These are phyloP conservation scores for Sandelia bainsii DNA, from an alignment of 2,797 vertebrate genomes.

Conservation along the genomic window DNA sequence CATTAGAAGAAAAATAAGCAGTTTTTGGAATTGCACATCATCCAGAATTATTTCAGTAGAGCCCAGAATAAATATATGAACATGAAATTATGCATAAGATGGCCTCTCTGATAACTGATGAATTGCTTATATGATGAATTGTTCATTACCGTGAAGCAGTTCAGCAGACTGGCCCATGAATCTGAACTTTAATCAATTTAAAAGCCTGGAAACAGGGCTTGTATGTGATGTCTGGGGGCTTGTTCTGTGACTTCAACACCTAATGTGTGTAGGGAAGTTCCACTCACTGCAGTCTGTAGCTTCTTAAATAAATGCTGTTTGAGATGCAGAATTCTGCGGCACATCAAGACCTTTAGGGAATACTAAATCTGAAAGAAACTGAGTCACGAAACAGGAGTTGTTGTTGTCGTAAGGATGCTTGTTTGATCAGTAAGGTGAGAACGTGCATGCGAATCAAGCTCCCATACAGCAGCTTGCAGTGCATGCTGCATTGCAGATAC, in stretches of 20 bases:
- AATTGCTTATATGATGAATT: constrained; percentile 13
- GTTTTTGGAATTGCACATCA: too few species aligned
- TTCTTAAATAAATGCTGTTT: constrained; percentile 42
- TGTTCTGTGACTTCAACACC: constrained; percentile 39
- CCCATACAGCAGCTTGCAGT: constrained; percentile 61
- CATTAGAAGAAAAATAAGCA: too few species aligned
- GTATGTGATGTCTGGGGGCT: constrained; percentile 27
- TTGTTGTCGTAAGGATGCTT: constrained; percentile 46
- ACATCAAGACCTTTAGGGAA: constrained; percentile 40
- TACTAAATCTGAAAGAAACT: constrained; percentile 59
- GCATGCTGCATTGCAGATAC: constrained; percentile 88
- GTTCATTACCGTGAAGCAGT: background rate
- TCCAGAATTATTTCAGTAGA: too few species aligned
- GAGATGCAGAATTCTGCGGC: constrained; percentile 70
- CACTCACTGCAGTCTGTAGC: constrained; percentile 44
- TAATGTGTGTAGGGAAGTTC: constrained; percentile 9
- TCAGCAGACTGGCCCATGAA: constrained; percentile 27
- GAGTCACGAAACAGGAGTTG: constrained; percentile 61
- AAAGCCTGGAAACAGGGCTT: constrained; percentile 33
- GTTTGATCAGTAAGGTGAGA: constrained; percentile 59
- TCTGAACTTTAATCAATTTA: constrained; percentile 47
- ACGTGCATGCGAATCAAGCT: constrained; percentile 55
- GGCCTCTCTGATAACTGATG: background rate
- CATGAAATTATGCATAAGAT: too few species aligned
- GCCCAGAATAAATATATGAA: too few species aligned